Percentiles rank a stretch among this genome's conserved stretches.
Evolutionary conservation across 2,888 invertebrate species (phyloP).

Genomic region (Stramonita haemastoma): DNA sequence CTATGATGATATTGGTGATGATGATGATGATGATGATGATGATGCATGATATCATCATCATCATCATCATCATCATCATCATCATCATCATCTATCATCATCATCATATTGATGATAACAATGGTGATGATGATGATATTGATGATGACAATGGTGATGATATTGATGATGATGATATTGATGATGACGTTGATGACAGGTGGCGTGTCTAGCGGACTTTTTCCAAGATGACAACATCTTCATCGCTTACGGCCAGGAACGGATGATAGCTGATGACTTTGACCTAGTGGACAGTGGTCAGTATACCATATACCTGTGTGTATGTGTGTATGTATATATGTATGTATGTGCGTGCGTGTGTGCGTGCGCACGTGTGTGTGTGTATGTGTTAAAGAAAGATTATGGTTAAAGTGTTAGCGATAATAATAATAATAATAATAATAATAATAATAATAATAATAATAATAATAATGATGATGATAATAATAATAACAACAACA

Average conservation of each 20-base stretch:
- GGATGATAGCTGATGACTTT: constrained; percentile 91
- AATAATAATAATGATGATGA: too few relatives aligned
- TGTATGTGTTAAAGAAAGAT: too few relatives aligned
- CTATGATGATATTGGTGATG: too few relatives aligned
- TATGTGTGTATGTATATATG: not conserved
- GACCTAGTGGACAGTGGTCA: constrained; percentile 95
- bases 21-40: too few relatives aligned
- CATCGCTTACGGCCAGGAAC: constrained; percentile 95
- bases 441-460: too few relatives aligned
- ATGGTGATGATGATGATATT: not conserved
- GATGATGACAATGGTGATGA: not conserved
- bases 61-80: too few relatives aligned
- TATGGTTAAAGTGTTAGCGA: too few relatives aligned
- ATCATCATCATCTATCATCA: too few relatives aligned
- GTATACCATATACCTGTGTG: not conserved
- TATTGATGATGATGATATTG: not conserved
- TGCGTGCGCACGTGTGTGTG: too few relatives aligned
- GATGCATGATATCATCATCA: too few relatives aligned
- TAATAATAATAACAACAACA: too few relatives aligned
- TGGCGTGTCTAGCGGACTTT: constrained; percentile 87
- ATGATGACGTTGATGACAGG: constrained; percentile 72
- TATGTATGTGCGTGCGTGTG: not conserved
- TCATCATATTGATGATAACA: not conserved
- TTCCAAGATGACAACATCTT: constrained; percentile 89
- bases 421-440: too few relatives aligned